Percentiles rank a stretch among this genome's conserved stretches.
phyloP scores from a whole-genome alignment of 2,888 invertebrate genomes.

The Chouioia cunea region DNA sequence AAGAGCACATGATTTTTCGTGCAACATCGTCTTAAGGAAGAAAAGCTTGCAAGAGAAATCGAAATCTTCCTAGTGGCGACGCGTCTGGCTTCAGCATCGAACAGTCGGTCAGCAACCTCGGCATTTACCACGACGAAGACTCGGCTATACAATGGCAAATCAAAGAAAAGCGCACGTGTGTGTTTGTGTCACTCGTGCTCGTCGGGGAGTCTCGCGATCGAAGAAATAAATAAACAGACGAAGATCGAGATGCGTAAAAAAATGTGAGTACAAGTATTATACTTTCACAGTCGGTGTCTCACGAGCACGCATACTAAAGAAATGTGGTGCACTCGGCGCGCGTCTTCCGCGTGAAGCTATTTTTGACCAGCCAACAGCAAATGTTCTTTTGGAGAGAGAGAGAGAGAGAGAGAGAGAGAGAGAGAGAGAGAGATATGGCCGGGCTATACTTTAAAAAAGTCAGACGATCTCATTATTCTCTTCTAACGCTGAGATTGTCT shows the following conservation, averaged over 20 bases:
- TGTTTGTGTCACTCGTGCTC: background rate
- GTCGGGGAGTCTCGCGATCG: conserved; percentile 8
- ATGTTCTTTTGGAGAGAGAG: no score
- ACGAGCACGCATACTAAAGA: conserved; percentile 33
- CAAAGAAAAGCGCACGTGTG: conserved; percentile 1
- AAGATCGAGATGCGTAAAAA: background rate
- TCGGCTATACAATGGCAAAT: background rate
- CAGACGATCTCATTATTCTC: no score
- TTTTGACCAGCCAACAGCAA: conserved; percentile 42
- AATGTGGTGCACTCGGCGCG: conserved; percentile 11
- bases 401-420: conserved; percentile 31
- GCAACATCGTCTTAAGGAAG: no score
- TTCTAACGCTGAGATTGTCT: no score
- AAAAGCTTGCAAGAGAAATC: no score
- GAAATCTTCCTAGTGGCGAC: no score
- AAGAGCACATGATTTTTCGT: no score
- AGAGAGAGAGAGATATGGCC: conserved; percentile 4
- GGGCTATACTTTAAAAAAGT: no score
- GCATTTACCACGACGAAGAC: background rate
- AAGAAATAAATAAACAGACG: conserved; percentile 42
- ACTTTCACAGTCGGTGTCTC: background rate
- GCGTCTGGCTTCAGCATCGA: background rate
- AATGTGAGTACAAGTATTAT: conserved; percentile 34
- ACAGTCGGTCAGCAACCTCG: conserved; percentile 25
- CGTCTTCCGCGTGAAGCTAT: conserved; percentile 54